Evolutionary conservation across 2,888 invertebrate genomes (phyloP), one percentile per base, ranked within the genome.

Genomic region (Agapetus fuscipes): DNA sequence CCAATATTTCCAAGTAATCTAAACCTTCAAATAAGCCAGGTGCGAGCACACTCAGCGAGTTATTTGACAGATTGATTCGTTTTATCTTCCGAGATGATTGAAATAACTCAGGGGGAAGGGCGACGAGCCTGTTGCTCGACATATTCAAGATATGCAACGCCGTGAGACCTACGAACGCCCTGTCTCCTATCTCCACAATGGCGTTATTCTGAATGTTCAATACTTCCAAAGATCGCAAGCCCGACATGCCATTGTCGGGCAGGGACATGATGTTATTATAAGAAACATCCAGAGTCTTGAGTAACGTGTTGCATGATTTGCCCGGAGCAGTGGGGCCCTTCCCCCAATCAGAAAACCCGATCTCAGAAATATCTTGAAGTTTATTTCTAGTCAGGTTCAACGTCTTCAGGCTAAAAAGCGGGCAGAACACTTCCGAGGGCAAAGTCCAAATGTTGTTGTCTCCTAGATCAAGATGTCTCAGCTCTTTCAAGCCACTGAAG

Each of bases 81-180:
- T 74, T 72, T 49, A 87, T 66, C 53, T 80, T 77, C 51, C 76
- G 70, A 30, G 80, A 79, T 49, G 78, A 76, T 58, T 79, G 74
- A 61, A 89, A 84, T 52, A 87, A 61, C 61, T 83, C 82, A 13
- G 84, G 80, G 34, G 88, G 87, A 51, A 89, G 72, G 30, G 82
- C 80, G 34, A 79, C 78, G 54, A 90, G 69, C 55, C 77, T 76
- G 66, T 90, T 89, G 57, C 81, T 80, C 9, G 86, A 83, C 57
- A 88, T 66, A 64, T 88, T 86, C 32, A 90, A 64, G 51, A 76
- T 72, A 56, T 75, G 75, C 52, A 89, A 65, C 48, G 77, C 72
- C 50, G 66, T 71, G 50, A 88, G 64, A 48, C 83, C 83, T 44
- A 74, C 75, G 49, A 88, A 76, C 34, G 85, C 80, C 51, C 82